These are phyloP conservation scores for Drosophila gunungcola DNA, from an alignment of 1,140 invertebrate genomes.

Conservation along the genomic window DNA sequence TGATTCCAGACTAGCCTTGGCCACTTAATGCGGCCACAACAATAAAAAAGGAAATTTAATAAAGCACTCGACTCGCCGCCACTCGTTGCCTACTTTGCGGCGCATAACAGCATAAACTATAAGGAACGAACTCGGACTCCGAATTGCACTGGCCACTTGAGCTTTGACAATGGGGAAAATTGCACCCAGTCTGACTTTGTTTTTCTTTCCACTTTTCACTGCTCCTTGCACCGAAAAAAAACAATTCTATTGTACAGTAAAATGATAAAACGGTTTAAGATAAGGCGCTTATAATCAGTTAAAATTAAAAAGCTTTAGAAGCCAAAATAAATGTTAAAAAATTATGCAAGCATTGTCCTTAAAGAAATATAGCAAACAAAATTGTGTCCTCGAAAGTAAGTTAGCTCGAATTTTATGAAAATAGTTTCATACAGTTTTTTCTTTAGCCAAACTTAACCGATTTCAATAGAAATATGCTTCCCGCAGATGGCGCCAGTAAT, in stretches of 20 bases:
- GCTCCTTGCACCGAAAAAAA: conserved; percentile 10
- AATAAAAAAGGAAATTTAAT: conserved; percentile 81
- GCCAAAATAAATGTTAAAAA: background rate
- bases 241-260: background rate
- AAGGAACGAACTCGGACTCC: conserved; percentile 28
- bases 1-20: conserved; percentile 58
- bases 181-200: conserved; percentile 47
- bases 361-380: background rate
- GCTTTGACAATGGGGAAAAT: conserved; percentile 72
- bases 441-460: too few species aligned
- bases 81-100: conserved; percentile 75
- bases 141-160: conserved; percentile 65
- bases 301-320: background rate
- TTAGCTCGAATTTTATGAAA: too few species aligned
- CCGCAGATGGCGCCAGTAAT: too few species aligned
- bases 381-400: too few species aligned
- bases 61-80: conserved; percentile 69
- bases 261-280: background rate
- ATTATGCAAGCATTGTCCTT: background rate
- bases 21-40: conserved; percentile 80
- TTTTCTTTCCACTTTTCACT: conserved; percentile 39
- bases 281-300: background rate
- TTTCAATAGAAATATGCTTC: too few species aligned
- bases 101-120: conserved; percentile 76
- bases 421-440: too few species aligned